phyloP scores from a whole-genome alignment of 2,888 invertebrate genomes.

The Unio delphinus region DNA sequence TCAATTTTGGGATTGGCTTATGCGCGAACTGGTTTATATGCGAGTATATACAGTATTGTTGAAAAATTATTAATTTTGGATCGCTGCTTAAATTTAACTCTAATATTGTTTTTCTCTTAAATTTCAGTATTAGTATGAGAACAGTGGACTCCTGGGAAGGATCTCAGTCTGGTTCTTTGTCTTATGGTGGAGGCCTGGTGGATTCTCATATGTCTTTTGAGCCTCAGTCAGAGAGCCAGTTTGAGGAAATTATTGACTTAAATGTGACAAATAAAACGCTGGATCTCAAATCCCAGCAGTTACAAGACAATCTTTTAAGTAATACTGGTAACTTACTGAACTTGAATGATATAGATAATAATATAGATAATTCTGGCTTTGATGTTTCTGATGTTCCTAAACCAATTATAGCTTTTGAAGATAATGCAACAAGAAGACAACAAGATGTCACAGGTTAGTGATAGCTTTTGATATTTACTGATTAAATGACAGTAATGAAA shows the following conservation, averaged over 20 bases:
- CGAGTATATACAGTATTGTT: no score
- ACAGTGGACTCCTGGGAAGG: constrained; percentile 44
- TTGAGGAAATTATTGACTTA: constrained; percentile 63
- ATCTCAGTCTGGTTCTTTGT: constrained; percentile 36
- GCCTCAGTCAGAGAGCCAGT: constrained; percentile 33
- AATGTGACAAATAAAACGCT: constrained; percentile 46
- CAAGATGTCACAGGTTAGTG: constrained; percentile 61
- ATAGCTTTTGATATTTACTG: background rate
- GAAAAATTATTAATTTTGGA: no score
- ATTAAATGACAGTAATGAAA: no score
- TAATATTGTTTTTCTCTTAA: constrained; percentile 2
- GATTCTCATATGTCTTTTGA: constrained; percentile 33
- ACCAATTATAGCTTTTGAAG: constrained; percentile 63
- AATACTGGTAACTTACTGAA: constrained; percentile 50
- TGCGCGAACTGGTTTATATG: no score
- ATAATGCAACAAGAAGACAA: constrained; percentile 52
- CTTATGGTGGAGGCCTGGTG: constrained; percentile 26
- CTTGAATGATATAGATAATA: constrained; percentile 48
- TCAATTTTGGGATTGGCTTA: no score
- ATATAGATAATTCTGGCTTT: constrained; percentile 26
- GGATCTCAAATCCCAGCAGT: constrained; percentile 30
- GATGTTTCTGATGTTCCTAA: constrained; percentile 30
- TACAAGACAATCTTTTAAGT: constrained; percentile 16
- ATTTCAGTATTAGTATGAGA: constrained; percentile 55
- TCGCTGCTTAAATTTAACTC: no score